phyloP scores from a whole-genome alignment of 2,113 vertebrate species.

The Steatornis caripensis region DNA sequence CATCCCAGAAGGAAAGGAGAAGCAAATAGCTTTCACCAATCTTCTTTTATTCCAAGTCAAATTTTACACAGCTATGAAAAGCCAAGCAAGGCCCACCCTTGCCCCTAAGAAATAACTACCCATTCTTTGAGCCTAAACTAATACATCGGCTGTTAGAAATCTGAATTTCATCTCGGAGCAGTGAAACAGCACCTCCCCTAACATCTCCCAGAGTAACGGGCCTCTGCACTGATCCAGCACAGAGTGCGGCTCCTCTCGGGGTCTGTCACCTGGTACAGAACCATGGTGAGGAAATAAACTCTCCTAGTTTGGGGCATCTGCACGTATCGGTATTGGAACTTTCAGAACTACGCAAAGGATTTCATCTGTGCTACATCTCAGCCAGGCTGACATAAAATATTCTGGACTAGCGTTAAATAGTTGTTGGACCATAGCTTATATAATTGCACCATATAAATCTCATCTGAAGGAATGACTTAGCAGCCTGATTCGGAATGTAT shows the following conservation, averaged over 20 bases:
- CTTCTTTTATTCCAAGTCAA: not conserved
- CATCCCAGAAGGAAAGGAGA: not conserved
- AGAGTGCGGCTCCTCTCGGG: not conserved
- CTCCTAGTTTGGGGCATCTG: not conserved
- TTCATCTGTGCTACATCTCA: not conserved
- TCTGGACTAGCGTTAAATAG: not conserved
- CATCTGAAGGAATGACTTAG: not conserved
- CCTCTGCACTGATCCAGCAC: not conserved
- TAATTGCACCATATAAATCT: not conserved
- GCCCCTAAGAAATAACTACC: not conserved
- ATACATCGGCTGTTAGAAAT: not conserved
- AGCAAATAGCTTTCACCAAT: not conserved
- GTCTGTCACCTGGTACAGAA: not conserved
- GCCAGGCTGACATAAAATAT: not conserved
- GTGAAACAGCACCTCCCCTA: not conserved
- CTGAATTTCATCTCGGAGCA: not conserved
- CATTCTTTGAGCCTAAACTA: not conserved
- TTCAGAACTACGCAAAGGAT: not conserved
- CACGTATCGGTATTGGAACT: rapidly evolving
- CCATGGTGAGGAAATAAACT: not conserved
- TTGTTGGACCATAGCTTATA: not conserved
- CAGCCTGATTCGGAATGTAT: not conserved
- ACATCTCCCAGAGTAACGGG: not conserved
- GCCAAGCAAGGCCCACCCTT: not conserved
- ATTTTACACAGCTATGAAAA: not conserved